phyloP scores from a whole-genome alignment of 2,113 vertebrate genomes.

The Salminus brasiliensis region DNA sequence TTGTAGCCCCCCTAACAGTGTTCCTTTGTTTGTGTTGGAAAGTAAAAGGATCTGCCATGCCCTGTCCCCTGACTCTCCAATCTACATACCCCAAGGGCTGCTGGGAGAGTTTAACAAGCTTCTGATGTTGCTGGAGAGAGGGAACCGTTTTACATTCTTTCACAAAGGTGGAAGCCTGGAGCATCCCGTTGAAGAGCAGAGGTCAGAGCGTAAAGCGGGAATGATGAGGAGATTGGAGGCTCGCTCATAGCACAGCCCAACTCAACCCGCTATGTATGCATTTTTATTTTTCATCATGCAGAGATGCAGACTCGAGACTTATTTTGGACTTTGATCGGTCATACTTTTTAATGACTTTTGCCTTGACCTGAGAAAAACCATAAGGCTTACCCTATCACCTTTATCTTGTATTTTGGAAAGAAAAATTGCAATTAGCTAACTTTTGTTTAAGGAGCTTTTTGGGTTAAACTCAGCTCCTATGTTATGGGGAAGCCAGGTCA shows the following conservation, averaged over 20 bases:
- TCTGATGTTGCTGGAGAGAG: constrained; percentile 50
- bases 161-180: constrained; percentile 34
- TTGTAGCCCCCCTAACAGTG: constrained; percentile 35
- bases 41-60: constrained; percentile 45
- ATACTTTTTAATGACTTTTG: no score
- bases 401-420: no score
- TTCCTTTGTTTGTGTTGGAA: constrained; percentile 37
- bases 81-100: constrained; percentile 49
- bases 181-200: constrained; percentile 38
- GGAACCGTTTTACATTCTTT: constrained; percentile 39
- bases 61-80: constrained; percentile 34
- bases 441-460: no score
- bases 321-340: no score
- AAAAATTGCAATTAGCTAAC: no score
- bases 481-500: no score
- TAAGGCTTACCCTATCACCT: no score
- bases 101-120: constrained; percentile 50
- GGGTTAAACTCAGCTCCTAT: no score
- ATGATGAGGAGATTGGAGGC: constrained; percentile 35
- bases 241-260: not conserved
- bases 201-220: constrained; percentile 42
- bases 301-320: no score
- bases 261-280: not conserved
- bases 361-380: no score
- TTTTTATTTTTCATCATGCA: no score